Evolutionary conservation across 2,888 invertebrate genomes (phyloP), one percentile per base, ranked within the genome.

Genomic region (Drosophila testacea): DNA sequence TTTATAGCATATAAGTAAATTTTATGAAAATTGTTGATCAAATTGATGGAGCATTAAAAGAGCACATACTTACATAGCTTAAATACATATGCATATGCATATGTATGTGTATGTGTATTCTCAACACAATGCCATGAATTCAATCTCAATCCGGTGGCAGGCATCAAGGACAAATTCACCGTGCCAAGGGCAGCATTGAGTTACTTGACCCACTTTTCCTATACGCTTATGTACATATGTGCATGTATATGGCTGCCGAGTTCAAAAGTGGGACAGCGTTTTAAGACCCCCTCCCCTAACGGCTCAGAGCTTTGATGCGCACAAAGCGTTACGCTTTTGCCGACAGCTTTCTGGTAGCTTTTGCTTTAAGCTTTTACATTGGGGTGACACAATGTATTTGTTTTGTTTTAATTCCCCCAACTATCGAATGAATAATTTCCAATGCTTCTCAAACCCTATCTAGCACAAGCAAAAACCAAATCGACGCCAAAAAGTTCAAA

Each of bases 171-270:
- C 80, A 77, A 77, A 72, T 47, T 61, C 22, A 57, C 54, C 48
- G 61, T 73, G 82, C 79, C 76, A 76, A 76, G 76, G 76, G 76
- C 76, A 80, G 61, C 65, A 56, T 52, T 48, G 46, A 48, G 50
- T 66, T 61, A 69, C 75, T 81, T 81, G 81, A 83, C 81, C 83
- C 55, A 81, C 66, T 73, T 81, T 51, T 11, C 38, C 28, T 30
- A 3, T 22, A 16, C 13, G 30, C 16, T 34, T 46, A n/a, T 51
- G 44, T 64, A 27, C 11, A 6, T 16, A 11, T 54, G 44, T 41
- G 27, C 42, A 16, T 59, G 50, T 57, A n/a, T 60, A 48, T 75
- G 68, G 54, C 55, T 65, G 69, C 48, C 42, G 36, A 2, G 42
- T 46, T 38, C n/a, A 22, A 50, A 76, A 71, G 48, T 76, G 69